Evolutionary conservation across 30 jellyfish, hydroid and myxozoan species (phyloP), one percentile per base, ranked within the genome.

Genomic region (Nemopilema nomurai): DNA sequence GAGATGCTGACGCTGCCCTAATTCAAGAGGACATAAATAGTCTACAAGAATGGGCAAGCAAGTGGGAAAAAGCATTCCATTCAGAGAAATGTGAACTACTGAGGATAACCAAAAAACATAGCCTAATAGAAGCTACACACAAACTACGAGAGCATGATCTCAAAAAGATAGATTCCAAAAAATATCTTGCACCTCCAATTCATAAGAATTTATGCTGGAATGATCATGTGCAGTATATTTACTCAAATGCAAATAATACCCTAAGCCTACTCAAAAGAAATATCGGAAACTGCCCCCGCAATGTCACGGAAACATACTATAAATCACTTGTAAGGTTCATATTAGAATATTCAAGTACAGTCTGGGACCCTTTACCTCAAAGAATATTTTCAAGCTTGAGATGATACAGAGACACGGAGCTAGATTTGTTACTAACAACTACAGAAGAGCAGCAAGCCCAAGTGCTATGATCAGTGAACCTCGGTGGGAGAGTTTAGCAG

Each of bases 391-490:
- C 18, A 50, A 75, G 18, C 85, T 75, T 9, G 85, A 75, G 30
- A 33, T 19, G 85, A 49, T 75, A 7, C 85, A 75, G 76, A 33
- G 85, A 31, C 51, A 33, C 18, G 80, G 26, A 18, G 85, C 81
- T 21, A 27, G 81, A 16, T 70, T 70, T 32, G 64, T 70, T 21
- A 70, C 13, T 7, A 26, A 26, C 81, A 70, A 70, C 81, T 70
- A 32, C 21, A 27, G 8, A 4, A 4, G 81, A 21, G 6, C 19
- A 4, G 57, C 81, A 70, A 70, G 81, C 64, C 81, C 81, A 4
- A 7, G 23, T 27, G 23, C 70, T 27, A 70, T 70, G 81, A 70
- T 70, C 13, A 21, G 9, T 4, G 64, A 70, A 9, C 81, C 28
- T 26, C 66, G 64, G 28, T 70, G 81, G 81, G 64, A 27, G 57